phyloP scores from a whole-genome alignment of 2,888 invertebrate species.

The Catocala sponsa region DNA sequence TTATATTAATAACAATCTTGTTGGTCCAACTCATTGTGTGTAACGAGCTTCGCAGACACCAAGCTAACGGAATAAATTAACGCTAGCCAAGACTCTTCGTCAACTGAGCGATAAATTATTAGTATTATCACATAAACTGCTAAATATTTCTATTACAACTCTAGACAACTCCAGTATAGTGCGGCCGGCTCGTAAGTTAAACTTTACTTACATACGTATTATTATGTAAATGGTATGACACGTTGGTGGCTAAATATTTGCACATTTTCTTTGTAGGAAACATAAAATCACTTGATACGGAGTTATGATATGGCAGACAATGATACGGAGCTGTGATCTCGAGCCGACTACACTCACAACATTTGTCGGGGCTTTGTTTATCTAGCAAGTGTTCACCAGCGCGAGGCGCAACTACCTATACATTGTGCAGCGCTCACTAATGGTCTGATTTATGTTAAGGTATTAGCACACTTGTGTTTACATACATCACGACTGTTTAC shows the following conservation, averaged over 20 bases:
- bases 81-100: constrained; percentile 34
- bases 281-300: constrained; percentile 16
- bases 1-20: not conserved
- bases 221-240: constrained; percentile 23
- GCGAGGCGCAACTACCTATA: constrained; percentile 37
- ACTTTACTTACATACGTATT: constrained; percentile 17
- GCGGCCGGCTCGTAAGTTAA: constrained; percentile 9
- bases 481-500: constrained; percentile 78
- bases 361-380: constrained; percentile 39
- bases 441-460: constrained; percentile 61
- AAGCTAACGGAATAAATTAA: constrained; percentile 12
- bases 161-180: constrained; percentile 17
- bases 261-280: constrained; percentile 28
- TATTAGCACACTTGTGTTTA: constrained; percentile 75
- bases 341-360: constrained; percentile 8
- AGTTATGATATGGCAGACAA: constrained; percentile 31
- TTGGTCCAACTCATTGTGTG: not conserved
- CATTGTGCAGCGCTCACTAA: constrained; percentile 45
- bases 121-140: constrained; percentile 24
- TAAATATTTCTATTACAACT: constrained; percentile 40
- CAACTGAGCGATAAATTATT: constrained; percentile 35
- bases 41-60: not conserved
- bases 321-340: constrained; percentile 21
- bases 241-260: constrained; percentile 18
- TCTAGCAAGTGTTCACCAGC: constrained; percentile 30